Evolutionary conservation across 2,888 invertebrate genomes (phyloP).

Genomic region (Dyspetes luteomarginatus): DNA sequence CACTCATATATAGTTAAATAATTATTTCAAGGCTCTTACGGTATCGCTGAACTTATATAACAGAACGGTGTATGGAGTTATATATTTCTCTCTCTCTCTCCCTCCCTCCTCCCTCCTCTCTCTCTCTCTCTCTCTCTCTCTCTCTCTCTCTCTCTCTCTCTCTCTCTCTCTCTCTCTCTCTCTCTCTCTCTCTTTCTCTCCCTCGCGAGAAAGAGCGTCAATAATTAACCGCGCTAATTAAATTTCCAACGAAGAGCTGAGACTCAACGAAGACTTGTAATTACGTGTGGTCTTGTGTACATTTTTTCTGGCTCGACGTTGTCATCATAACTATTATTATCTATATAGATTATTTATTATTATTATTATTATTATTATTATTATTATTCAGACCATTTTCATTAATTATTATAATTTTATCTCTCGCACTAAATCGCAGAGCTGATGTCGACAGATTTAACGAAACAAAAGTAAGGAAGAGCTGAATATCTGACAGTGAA

Average conservation of each 20-base stretch:
- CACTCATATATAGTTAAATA: not conserved
- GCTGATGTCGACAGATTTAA: not conserved
- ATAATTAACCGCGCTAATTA: constrained; percentile 44
- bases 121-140: not conserved
- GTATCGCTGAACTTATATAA: constrained; percentile 29
- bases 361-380: not conserved
- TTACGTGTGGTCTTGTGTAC: constrained; percentile 35
- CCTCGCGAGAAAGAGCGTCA: not conserved
- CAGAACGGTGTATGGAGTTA: constrained; percentile 12
- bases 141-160: not conserved
- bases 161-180: not conserved
- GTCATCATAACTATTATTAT: not conserved
- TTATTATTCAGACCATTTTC: no score
- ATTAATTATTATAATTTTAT: no score
- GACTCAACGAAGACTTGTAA: constrained; percentile 46
- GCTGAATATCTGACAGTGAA: no score
- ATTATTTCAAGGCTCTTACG: not conserved
- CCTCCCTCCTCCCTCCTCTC: not conserved
- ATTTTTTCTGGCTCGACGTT: not conserved
- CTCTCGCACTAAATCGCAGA: no score
- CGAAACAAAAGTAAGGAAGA: not conserved
- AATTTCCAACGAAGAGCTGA: constrained; percentile 50
- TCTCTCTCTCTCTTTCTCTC: not conserved
- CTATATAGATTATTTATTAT: not conserved
- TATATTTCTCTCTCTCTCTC: not conserved